Base-by-base conservation (phyloP, 2,888 invertebrate genomes). In the Xanthia togata region DNA sequence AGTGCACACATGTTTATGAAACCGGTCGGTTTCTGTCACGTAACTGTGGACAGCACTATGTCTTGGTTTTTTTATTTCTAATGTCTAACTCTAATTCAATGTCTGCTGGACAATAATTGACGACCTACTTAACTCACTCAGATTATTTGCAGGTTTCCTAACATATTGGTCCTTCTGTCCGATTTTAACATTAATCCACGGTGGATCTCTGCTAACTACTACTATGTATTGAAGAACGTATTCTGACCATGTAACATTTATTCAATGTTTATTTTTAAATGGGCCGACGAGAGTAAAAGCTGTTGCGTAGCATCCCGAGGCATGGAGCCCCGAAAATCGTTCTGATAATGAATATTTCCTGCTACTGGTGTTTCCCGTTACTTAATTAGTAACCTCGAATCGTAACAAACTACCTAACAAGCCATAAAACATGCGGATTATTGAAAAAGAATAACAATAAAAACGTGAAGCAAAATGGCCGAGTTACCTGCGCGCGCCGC, bases 381-480 rank as follows among this genome's bases (percentile, higher is more conserved):
- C 90, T 92, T 94, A 95, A 96, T 96, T 95, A 95, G 93, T 93
- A 89, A 90, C 88, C 90, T 90, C 73, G 85, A 88, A 90, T 93
- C 93, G 91, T 92, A 92, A 95, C 95, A 95, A 93, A 94, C 93
- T 91, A 88, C 91, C 90, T 93, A 93, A 95, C 95, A 95, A 94
- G 94, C 94, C 90, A 94, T 95, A 95, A 95, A 96, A 95, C 94
- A 94, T 92, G 95, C 92, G 92, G 94, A 95, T 95, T 96, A 95
- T 95, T 94, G 92, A 95, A 94, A 94, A 94, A 93, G 91, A 93
- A 92, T 91, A 92, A 93, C 92, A 93, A 93, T 92, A 94, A 94
- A 93, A 88, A 91, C 89, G 88, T 90, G 80, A 90, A 91, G 92
- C 94, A 95, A 95, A 93, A 95, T 94, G 95, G 94, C 92, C 89